Base-by-base conservation (phyloP, 2,888 invertebrate species). In the Meandrusa payeni region DNA sequence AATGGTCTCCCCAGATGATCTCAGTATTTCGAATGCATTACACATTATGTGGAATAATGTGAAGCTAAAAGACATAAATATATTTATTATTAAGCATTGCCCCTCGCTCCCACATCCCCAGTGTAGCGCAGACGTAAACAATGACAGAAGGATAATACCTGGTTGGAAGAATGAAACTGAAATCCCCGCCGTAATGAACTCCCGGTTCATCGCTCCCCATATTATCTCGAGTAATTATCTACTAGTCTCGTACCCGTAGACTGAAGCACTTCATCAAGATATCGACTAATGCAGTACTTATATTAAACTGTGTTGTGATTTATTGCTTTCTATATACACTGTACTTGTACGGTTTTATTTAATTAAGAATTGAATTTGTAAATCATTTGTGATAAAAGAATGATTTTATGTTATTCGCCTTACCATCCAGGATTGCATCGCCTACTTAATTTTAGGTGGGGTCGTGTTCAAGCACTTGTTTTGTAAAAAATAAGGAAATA, bases 1-100 rank as follows among this genome's bases (percentile, higher is more conserved):
- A 83, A 87, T 80, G 87, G 86, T 69, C 72, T 53, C 76, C 69
- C 65, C 71, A 78, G 80, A 81, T 83, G 76, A 83, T 81, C 75
- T 69, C 57, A 65, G 69, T 56, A 64, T 74, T 68, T 64, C 63
- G 67, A 69, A 69, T 75, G 69, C 66, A 71, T 70, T 75, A 70
- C 65, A 72, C 65, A 69, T 76, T 74, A 74, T 71, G 76, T 76
- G 75, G 72, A 64, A 70, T 78, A 70, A 71, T 65, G 7, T 27
- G 7, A 33, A 41, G n/a, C 19, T 41, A 24, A 17, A 33, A 15
- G 20, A 20, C 13, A 26, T 27, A 31, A 32, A 26, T 38, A 38
- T 43, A 37, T 43, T 37, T 37, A 37, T 27, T 43, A 38, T 32
- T 9, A 12, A 42, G 28, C 26, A 38, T 22, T 23, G 15, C 33